Percentiles rank a stretch among this genome's conserved stretches.
Evolutionary conservation across 2,113 vertebrate species (phyloP).

Genomic region (Peromyscus leucopus): DNA sequence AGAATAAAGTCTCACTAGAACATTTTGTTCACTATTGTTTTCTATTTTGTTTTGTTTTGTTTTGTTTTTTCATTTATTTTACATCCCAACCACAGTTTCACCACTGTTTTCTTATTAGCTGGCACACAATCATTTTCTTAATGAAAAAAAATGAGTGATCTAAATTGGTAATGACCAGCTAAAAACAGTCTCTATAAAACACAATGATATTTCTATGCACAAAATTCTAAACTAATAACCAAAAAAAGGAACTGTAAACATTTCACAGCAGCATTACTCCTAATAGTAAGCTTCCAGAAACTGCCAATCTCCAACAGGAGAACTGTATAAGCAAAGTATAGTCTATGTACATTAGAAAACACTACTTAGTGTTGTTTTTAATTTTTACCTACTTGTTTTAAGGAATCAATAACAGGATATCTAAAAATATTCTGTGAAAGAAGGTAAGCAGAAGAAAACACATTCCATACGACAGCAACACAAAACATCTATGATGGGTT

Average conservation of each 20-base stretch:
- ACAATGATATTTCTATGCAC: background rate
- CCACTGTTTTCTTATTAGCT: background rate
- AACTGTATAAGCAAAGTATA: background rate
- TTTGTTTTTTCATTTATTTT: background rate
- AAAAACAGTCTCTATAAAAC: background rate
- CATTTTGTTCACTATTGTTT: background rate
- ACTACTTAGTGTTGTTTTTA: background rate
- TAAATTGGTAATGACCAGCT: background rate
- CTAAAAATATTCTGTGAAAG: conserved; percentile 48
- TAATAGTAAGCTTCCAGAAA: background rate
- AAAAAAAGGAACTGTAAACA: background rate
- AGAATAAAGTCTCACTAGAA: background rate
- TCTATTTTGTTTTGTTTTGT: background rate
- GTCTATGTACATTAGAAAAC: background rate
- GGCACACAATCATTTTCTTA: background rate
- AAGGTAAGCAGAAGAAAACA: conserved; percentile 9
- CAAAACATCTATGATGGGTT: background rate
- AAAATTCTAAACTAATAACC: background rate
- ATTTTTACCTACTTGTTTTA: background rate
- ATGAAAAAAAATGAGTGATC: background rate
- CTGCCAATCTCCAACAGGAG: background rate
- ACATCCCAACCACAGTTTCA: background rate
- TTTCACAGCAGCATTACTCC: background rate
- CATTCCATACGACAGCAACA: background rate
- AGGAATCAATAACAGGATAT: background rate